These are phyloP conservation scores for Pteronura brasiliensis DNA, from an alignment of 2,113 vertebrate species.

Conservation along the genomic window DNA sequence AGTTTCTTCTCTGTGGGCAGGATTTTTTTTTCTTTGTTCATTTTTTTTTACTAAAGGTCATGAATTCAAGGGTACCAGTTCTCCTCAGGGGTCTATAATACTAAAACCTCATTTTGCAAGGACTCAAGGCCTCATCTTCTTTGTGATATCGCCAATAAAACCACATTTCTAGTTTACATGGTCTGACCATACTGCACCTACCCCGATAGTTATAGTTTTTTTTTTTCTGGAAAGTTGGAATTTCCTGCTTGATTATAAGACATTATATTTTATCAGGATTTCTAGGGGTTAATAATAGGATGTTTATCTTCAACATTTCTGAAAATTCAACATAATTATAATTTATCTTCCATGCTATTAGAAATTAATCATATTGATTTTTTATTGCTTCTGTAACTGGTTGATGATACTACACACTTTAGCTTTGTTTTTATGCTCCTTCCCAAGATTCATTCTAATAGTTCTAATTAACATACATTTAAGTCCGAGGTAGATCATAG, in stretches of 20 bases:
- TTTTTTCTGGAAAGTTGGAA: background rate
- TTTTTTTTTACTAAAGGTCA: background rate
- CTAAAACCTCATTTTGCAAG: background rate
- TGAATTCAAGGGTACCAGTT: background rate
- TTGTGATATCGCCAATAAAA: background rate
- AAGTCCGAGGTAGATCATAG: background rate
- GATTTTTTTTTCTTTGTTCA: background rate
- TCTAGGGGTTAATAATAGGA: background rate
- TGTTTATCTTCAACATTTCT: background rate
- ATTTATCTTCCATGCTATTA: background rate
- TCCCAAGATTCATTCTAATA: background rate
- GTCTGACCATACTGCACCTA: background rate
- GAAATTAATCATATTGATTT: background rate
- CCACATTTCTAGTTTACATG: background rate
- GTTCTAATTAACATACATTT: background rate
- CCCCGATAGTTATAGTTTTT: background rate
- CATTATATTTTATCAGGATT: background rate
- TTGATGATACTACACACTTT: background rate
- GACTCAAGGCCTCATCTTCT: background rate
- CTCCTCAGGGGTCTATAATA: background rate
- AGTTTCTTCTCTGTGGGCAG: background rate
- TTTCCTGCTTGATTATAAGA: background rate
- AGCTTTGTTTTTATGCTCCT: background rate
- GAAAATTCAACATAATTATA: background rate
- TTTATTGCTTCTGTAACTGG: background rate